These are phyloP conservation scores for Eurois occulta DNA, from an alignment of 2,888 invertebrate species.

Conservation along the genomic window DNA sequence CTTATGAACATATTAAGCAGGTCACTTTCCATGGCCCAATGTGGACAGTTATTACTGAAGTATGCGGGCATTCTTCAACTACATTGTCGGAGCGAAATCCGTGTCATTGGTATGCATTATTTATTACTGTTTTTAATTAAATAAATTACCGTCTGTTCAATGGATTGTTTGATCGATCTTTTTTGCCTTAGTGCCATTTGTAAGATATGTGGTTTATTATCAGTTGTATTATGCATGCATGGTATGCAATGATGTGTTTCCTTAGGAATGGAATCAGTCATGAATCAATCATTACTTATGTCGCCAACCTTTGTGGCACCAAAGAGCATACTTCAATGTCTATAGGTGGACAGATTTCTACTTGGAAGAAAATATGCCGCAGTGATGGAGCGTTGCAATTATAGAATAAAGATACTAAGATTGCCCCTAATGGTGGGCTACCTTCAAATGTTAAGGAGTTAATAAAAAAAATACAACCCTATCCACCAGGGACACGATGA, in stretches of 20 bases:
- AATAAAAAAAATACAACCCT: background rate
- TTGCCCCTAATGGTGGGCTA: background rate
- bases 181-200: constrained; percentile 27
- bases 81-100: constrained; percentile 51
- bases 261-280: constrained; percentile 22
- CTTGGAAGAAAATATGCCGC: background rate
- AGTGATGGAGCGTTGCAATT: background rate
- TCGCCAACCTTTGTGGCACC: constrained; percentile 38
- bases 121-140: constrained; percentile 47
- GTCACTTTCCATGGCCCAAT: constrained; percentile 52
- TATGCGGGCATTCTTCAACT: constrained; percentile 50
- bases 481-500: background rate
- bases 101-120: constrained; percentile 42
- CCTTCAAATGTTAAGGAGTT: background rate
- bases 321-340: constrained; percentile 5
- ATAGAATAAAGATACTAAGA: background rate
- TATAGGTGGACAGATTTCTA: background rate
- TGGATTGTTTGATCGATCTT: constrained; percentile 14
- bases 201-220: constrained; percentile 21
- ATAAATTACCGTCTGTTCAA: constrained; percentile 47
- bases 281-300: constrained; percentile 50
- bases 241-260: constrained; percentile 19
- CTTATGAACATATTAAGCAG: constrained; percentile 37
- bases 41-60: constrained; percentile 41
- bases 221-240: constrained; percentile 34